These are phyloP conservation scores for Teinopalpus imperialis DNA, from an alignment of 2,888 invertebrate genomes.

Conservation along the genomic window DNA sequence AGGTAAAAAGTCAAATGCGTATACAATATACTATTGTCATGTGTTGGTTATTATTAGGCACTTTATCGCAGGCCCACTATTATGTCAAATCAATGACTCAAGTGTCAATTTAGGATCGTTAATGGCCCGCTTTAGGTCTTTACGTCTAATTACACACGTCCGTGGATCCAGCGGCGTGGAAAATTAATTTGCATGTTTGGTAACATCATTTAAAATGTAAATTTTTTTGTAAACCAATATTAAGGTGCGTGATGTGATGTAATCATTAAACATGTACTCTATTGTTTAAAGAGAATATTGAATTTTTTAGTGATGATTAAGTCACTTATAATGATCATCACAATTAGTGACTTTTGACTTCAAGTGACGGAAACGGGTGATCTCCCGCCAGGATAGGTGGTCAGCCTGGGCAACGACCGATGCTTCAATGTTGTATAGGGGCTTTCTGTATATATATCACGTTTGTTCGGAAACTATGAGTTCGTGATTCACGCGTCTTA, in stretches of 20 bases:
- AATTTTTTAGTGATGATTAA: too few relatives aligned
- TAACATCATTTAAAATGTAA: slow-evolving; percentile 14
- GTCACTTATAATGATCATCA: too few relatives aligned
- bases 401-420: too few relatives aligned
- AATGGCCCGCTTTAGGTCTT: slow-evolving; percentile 17
- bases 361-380: too few relatives aligned
- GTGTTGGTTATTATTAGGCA: slow-evolving; percentile 30
- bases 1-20: neutral
- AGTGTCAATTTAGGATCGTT: slow-evolving; percentile 30
- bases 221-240: neutral
- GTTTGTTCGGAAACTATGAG: too few relatives aligned
- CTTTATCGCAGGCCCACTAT: slow-evolving; percentile 29
- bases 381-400: too few relatives aligned
- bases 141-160: slow-evolving; percentile 23
- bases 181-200: slow-evolving; percentile 18
- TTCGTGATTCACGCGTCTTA: too few relatives aligned
- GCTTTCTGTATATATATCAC: too few relatives aligned
- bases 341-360: too few relatives aligned
- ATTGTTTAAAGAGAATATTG: slow-evolving; percentile 6
- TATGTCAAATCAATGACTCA: slow-evolving; percentile 26
- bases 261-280: neutral
- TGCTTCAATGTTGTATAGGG: too few relatives aligned
- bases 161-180: slow-evolving; percentile 4
- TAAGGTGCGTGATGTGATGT: neutral
- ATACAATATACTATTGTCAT: too few relatives aligned